Evolutionary conservation across 2,797 vertebrate genomes (phyloP).

Genomic region (Steatocranus sp.): DNA sequence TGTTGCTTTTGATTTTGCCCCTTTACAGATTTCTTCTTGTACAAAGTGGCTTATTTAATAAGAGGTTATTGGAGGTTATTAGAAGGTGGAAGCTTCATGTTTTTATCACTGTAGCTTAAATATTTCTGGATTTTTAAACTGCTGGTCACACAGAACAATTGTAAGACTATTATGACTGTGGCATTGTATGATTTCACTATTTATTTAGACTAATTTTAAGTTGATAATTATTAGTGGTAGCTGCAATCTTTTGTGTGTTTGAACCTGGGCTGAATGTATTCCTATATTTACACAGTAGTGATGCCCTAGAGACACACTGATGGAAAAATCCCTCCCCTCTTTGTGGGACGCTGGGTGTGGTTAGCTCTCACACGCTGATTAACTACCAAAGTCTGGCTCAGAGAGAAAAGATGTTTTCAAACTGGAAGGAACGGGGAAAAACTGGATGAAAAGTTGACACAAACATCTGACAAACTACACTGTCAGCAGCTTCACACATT

Average conservation of each 20-base stretch:
- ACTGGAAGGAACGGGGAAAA: neutral
- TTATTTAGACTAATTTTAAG: neutral
- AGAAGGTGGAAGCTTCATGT: neutral
- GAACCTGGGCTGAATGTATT: neutral
- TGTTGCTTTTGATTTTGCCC: no score
- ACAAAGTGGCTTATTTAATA: neutral
- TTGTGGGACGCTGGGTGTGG: neutral
- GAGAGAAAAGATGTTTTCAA: neutral
- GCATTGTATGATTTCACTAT: neutral
- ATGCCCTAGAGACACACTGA: neutral
- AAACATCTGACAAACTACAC: neutral
- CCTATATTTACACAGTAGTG: neutral
- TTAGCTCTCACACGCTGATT: neutral
- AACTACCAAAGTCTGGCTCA: neutral
- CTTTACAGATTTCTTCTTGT: neutral
- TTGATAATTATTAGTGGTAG: neutral
- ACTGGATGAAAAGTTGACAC: neutral
- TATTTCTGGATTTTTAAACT: neutral
- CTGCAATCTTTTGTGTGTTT: neutral
- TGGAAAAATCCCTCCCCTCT: neutral
- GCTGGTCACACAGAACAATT: neutral
- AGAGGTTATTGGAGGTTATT: neutral
- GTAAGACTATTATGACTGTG: neutral
- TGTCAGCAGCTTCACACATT: neutral
- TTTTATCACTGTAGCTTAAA: neutral